Conservation (phyloP, 2,113 vertebrate species). For the Aphyosemion australe region DNA sequence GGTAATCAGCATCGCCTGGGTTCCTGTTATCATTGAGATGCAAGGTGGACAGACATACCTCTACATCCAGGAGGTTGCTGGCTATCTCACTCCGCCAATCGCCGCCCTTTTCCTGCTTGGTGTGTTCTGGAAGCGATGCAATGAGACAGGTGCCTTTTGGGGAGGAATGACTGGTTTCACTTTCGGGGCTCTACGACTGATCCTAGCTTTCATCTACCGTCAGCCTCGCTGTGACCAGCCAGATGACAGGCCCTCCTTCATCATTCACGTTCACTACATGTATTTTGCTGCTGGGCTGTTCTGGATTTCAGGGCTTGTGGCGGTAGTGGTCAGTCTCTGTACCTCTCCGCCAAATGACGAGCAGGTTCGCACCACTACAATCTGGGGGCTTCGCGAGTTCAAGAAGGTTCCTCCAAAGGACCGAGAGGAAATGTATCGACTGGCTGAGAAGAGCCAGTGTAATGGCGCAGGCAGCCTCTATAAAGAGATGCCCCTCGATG, state of each 20-base stretch:
- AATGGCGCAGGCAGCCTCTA: conserved; percentile 66
- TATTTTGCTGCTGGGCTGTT: conserved; percentile 92
- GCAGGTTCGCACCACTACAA: conserved; percentile 85
- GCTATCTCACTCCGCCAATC: conserved; percentile 94
- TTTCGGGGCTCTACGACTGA: conserved; percentile 84
- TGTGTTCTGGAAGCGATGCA: conserved; percentile 95
- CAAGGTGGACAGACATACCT: conserved; percentile 98
- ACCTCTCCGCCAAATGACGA: conserved; percentile 88
- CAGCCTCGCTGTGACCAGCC: conserved; percentile 90
- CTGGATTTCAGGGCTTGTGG: conserved; percentile 90
- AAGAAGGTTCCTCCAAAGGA: conserved; percentile 55
- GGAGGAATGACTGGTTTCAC: conserved; percentile 92
- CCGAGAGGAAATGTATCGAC: conserved; percentile 77
- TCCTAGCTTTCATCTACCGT: conserved; percentile 91
- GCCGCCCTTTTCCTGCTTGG: conserved; percentile 95
- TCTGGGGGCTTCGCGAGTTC: conserved; percentile 86
- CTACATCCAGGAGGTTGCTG: conserved; percentile 97
- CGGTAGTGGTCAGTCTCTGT: conserved; percentile 89
- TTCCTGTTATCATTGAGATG: conserved; percentile 98
- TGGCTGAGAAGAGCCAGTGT: conserved; percentile 78
- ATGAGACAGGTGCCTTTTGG: conserved; percentile 94
- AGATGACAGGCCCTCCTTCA: conserved; percentile 88
- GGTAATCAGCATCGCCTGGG: conserved; percentile 94
- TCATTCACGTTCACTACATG: conserved; percentile 93
- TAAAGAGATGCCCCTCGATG: conserved; percentile 83